phyloP scores from a whole-genome alignment of 2,113 vertebrate species.

The Cyprinodon brontotheroides region DNA sequence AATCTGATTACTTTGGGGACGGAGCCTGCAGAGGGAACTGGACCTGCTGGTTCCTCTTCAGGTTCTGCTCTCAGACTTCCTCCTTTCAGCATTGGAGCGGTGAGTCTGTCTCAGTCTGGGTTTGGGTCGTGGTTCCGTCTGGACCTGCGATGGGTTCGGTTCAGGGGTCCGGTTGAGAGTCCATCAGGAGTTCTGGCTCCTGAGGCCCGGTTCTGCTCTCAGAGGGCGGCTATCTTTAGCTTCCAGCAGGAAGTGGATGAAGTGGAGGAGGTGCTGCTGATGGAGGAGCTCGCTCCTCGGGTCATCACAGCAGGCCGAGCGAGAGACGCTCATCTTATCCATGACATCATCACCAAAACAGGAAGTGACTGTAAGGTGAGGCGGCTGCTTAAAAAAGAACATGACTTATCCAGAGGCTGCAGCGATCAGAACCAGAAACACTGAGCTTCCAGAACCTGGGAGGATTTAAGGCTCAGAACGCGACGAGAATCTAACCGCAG shows the following conservation, averaged over 20 bases:
- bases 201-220: slow-evolving; percentile 12
- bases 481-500: no score
- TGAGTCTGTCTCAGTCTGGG: not conserved
- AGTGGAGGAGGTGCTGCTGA: slow-evolving; percentile 5
- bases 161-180: no score
- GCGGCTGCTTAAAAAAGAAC: not conserved
- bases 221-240: slow-evolving; percentile 59
- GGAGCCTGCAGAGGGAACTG: not conserved
- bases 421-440: not conserved
- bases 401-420: not conserved
- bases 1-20: slow-evolving; percentile 32
- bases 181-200: not conserved
- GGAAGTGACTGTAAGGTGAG: slow-evolving; percentile 1
- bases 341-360: not conserved
- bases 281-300: no score
- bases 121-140: not conserved
- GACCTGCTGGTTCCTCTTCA: not conserved
- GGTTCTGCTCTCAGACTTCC: not conserved
- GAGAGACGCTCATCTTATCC: not conserved
- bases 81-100: not conserved
- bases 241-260: slow-evolving; percentile 35
- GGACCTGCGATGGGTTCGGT: no score
- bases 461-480: no score
- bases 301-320: no score
- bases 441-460: no score